phyloP scores from a whole-genome alignment of 2,113 vertebrate species.

The Prunella fulvescens region DNA sequence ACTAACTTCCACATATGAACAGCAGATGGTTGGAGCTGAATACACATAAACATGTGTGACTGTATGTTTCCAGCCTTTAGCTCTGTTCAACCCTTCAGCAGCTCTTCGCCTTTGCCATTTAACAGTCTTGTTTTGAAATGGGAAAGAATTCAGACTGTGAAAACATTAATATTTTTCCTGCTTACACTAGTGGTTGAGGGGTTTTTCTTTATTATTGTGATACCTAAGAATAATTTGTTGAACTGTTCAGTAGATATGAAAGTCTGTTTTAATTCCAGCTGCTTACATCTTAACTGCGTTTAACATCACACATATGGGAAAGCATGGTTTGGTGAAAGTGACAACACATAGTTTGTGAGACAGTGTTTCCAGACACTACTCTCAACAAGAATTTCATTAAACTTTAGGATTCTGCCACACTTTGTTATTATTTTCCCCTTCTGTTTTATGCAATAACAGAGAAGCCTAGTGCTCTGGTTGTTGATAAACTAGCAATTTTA shows the following conservation, averaged over 20 bases:
- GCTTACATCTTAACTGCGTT: neutral
- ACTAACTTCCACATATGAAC: conserved; percentile 7
- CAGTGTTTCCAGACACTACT: neutral
- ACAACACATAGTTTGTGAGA: neutral
- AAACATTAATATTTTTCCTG: neutral
- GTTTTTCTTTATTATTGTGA: neutral
- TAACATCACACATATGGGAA: neutral
- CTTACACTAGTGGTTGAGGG: neutral
- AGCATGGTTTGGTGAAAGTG: neutral
- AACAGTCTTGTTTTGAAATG: neutral
- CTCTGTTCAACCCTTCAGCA: conserved; percentile 20
- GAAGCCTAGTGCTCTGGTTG: neutral
- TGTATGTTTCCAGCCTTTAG: neutral
- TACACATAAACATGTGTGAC: conserved; percentile 11
- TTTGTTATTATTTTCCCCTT: neutral
- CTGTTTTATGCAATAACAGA: neutral
- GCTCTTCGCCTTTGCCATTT: conserved; percentile 7
- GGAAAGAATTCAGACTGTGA: neutral
- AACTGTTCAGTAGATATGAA: neutral
- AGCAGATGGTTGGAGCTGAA: conserved; percentile 47
- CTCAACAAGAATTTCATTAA: neutral
- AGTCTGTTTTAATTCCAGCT: neutral
- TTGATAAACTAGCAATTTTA: neutral
- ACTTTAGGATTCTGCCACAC: neutral
- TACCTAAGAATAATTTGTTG: neutral